Percentiles rank a stretch among this genome's conserved stretches.
Conservation (phyloP, 2,797 vertebrate genomes). For the Halcyon chelicuti region DNA sequence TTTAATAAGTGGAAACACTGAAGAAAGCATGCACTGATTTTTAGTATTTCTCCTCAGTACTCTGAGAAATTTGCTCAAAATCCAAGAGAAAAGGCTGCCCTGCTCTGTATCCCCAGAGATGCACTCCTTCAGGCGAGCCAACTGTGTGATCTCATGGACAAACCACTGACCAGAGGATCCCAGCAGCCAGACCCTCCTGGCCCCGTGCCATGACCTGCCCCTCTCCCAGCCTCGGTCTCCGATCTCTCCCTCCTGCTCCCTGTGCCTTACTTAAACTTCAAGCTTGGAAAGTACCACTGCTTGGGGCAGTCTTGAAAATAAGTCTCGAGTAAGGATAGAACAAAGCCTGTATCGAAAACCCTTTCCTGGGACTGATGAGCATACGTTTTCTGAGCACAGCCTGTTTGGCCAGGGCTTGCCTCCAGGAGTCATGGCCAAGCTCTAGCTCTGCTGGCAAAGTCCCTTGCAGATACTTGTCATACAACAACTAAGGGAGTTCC, state of each 20-base stretch:
- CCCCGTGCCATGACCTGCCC: background rate
- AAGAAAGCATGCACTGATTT: background rate
- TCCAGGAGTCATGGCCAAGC: background rate
- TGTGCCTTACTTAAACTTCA: background rate
- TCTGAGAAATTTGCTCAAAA: background rate
- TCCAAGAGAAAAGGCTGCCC: background rate
- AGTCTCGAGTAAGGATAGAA: accelerated
- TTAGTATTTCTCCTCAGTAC: background rate
- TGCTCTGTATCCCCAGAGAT: background rate
- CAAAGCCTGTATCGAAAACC: background rate
- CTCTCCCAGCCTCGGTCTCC: background rate
- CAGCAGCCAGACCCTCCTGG: background rate
- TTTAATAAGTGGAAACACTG: background rate
- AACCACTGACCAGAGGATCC: background rate
- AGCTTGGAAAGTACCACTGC: background rate
- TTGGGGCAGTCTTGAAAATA: background rate
- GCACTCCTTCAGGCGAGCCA: background rate
- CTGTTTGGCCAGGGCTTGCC: background rate
- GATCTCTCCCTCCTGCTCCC: background rate
- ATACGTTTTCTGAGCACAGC: background rate
- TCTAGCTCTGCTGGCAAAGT: background rate
- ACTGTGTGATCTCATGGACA: background rate
- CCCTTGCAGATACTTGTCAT: background rate
- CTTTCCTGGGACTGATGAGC: background rate
- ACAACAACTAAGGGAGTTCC: background rate